Evolutionary conservation across 1,140 invertebrate species (phyloP).

Genomic region (Eriosoma lanigerum): DNA sequence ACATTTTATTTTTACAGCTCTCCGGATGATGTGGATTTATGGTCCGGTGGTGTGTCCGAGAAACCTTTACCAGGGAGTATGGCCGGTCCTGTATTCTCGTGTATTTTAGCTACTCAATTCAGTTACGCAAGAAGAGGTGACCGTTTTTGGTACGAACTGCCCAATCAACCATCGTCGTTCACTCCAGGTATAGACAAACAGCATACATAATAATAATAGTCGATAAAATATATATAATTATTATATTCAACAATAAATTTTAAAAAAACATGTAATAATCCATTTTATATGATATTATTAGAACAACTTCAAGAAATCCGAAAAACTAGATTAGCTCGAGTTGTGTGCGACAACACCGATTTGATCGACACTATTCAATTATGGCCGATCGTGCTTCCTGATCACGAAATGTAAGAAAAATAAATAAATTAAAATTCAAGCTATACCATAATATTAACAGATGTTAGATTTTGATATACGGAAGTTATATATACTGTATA

Average conservation of each 20-base stretch:
- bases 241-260: background rate
- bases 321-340: constrained; percentile 79
- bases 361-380: constrained; percentile 88
- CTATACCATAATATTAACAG: too few relatives aligned
- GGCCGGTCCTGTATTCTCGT: constrained; percentile 93
- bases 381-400: constrained; percentile 88
- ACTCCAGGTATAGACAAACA: constrained; percentile 64
- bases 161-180: constrained; percentile 88
- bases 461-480: too few relatives aligned
- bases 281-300: constrained; percentile 55
- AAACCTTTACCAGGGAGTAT: constrained; percentile 77
- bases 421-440: too few relatives aligned
- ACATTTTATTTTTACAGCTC: constrained; percentile 62
- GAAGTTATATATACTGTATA: too few relatives aligned
- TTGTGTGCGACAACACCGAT: constrained; percentile 96
- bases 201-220: background rate
- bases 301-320: constrained; percentile 89
- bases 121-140: constrained; percentile 87
- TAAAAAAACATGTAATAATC: too few relatives aligned
- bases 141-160: constrained; percentile 82
- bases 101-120: constrained; percentile 95
- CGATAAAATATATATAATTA: background rate
- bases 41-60: constrained; percentile 92
- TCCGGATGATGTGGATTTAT: constrained; percentile 84
- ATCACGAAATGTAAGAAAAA: constrained; percentile 77